Evolutionary conservation across 2,797 vertebrate species (phyloP), one percentile per base, ranked within the genome.

Genomic region (Silurus aristotelis): DNA sequence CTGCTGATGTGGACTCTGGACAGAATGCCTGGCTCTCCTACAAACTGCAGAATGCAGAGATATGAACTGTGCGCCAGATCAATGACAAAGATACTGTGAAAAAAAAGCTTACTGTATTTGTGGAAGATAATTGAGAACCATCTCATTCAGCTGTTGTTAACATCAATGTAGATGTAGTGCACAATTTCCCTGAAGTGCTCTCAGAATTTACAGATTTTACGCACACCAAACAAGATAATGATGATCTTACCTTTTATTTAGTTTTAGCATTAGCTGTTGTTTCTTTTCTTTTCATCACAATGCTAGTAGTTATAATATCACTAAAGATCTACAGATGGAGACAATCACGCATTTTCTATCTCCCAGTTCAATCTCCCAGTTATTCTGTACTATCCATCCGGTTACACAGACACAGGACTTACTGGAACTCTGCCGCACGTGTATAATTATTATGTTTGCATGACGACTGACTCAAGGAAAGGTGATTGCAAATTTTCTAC

Each of bases 121-220:
- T 96, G 86, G 92, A 94, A 85, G 94, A 94, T 89, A 94, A 93
- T 88, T 93, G 94, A 25, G 88, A 91, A 85, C 92, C 93, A 46
- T 70, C 84, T 83, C 61, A 66, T 17, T 55, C 38, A 38, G 38
- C 38, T 38, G 38, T 38, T 2, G 38, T 38, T 38, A 38, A 38
- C 38, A 38, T 38, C 38, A 38, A 38, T 38, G 38, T 38, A 38
- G 38, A 0, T 38, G 38, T 4, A 38, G 38, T 5, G 38, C 7
- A 56, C 55, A 56, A 7, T 25, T 82, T 22, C 9, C 31, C 8
- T 78, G 83, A 70, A 81, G 52, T 61, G 19, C 60, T 61, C 60
- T 61, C 60, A 61, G 60, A 61, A 19, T 61, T 20, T 19, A 61
- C 60, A 22, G 87, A 88, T n/a, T 88, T 81, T 70, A 84, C 82